Base-by-base conservation (phyloP, 2,113 vertebrate genomes). In the Ifrita kowaldi region DNA sequence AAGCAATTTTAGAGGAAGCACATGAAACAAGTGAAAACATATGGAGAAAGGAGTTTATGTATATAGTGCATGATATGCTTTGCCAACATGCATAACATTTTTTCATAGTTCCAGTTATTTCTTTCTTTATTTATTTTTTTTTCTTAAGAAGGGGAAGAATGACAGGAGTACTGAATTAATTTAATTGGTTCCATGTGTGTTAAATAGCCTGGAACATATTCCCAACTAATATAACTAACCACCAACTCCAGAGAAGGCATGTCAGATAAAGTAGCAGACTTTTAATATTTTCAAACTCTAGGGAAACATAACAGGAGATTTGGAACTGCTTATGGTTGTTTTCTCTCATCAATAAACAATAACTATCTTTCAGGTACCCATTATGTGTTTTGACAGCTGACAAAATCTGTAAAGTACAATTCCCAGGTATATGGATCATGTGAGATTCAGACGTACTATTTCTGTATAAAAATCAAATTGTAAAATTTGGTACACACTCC, bases 341-440 rank as follows among this genome's bases (percentile, higher is more conserved):
- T 68, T 18, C 46, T 76, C 32, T 88, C 47, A 86, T 75, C 87
- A 84, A 49, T 77, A 93, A 86, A 46, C 30, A 84, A 41, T 68
- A 82, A 57, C 11, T 46, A 9, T 64, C 32, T 70, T 94, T 85
- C 63, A 83, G 37, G 60, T 39, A 23, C 22, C 79, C 39, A 37
- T 92, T 78, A 23, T 33, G 41, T 82, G 49, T 87, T 87, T 73
- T 85, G 78, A 62, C 67, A 73, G 67, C 26, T 80, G 59, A 82
- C 46, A 89, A 87, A 89, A 70, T 28, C 46, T 67, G 27, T 52
- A 49, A 76, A 76, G 14, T 47, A 62, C 17, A 47, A 8, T 42
- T 91, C 37, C 26, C 53, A 89, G 27, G 11, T 46, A 42, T 67
- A 52, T 44, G 33, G 39, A 37, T 59, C 57, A 11, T 67, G 33